phyloP scores from a whole-genome alignment of 1,140 invertebrate species.

The Mycetomoellerius zeteki region DNA sequence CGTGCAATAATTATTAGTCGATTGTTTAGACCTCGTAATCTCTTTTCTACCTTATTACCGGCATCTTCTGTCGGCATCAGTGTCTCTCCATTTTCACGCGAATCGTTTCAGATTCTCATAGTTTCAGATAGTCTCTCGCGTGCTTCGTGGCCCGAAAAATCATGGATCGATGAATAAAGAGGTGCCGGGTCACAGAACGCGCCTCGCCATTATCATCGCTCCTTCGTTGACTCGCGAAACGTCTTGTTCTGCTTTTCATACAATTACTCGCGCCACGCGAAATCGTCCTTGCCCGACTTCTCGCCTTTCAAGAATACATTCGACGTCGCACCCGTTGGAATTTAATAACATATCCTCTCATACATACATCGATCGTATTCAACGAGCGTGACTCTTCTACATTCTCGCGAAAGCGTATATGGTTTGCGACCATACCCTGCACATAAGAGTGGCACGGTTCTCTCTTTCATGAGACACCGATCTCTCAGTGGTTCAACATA shows the following conservation, averaged over 20 bases:
- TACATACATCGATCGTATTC: constrained; percentile 16
- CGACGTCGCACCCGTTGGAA: constrained; percentile 19
- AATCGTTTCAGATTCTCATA: neutral
- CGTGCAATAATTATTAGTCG: constrained; percentile 78
- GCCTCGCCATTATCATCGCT: constrained; percentile 5
- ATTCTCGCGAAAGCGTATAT: constrained; percentile 20
- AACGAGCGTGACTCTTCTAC: constrained; percentile 20
- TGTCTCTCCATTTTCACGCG: neutral
- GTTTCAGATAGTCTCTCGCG: constrained; percentile 8
- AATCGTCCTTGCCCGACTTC: constrained; percentile 67
- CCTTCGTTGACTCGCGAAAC: neutral
- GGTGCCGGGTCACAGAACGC: constrained; percentile 57
- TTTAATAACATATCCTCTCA: constrained; percentile 31
- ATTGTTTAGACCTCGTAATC: constrained; percentile 60
- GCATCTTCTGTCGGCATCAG: neutral
- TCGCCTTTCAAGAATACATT: constrained; percentile 54
- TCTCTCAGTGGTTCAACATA: neutral
- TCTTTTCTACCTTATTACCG: constrained; percentile 8
- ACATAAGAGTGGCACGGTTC: neutral
- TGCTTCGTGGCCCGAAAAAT: constrained; percentile 66
- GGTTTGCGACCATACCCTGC: constrained; percentile 12
- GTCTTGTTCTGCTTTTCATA: constrained; percentile 36
- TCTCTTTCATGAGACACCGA: neutral
- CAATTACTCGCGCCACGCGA: constrained; percentile 3
- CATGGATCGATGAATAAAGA: constrained; percentile 66